phyloP scores from a whole-genome alignment of 2,113 vertebrate genomes.

The Montifringilla adamsi region DNA sequence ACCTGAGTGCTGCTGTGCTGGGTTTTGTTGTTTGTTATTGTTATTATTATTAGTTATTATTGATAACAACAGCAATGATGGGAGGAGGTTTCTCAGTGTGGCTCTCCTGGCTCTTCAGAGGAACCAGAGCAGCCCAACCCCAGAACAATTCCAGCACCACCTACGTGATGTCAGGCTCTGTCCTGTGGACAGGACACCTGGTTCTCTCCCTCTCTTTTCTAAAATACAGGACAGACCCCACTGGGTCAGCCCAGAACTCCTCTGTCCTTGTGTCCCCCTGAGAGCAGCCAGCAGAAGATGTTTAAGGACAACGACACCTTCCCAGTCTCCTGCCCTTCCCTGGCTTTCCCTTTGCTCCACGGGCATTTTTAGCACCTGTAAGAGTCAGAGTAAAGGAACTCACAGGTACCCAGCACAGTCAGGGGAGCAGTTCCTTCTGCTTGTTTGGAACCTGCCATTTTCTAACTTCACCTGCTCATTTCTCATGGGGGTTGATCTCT shows the following conservation, averaged over 20 bases:
- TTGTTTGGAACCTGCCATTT: neutral
- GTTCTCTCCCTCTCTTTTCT: neutral
- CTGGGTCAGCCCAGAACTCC: neutral
- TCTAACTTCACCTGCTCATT: neutral
- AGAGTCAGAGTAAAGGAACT: neutral
- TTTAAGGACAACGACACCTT: accelerated
- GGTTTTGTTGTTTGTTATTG: neutral
- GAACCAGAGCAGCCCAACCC: neutral
- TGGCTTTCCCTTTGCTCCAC: neutral
- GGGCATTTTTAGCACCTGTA: neutral
- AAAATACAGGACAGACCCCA: neutral
- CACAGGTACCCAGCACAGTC: neutral
- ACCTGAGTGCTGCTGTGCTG: neutral
- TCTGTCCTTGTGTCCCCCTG: neutral
- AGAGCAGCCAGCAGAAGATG: neutral
- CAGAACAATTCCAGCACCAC: neutral
- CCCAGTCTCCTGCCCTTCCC: neutral
- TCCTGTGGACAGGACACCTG: neutral
- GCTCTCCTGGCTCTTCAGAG: neutral
- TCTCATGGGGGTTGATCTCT: neutral
- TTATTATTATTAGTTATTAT: neutral
- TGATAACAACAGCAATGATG: neutral
- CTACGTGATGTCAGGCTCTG: accelerated
- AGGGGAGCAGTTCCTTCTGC: neutral
- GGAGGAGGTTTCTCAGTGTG: neutral